Evolutionary conservation across 2,113 vertebrate genomes (phyloP).

Genomic region (Indicator maculatus): DNA sequence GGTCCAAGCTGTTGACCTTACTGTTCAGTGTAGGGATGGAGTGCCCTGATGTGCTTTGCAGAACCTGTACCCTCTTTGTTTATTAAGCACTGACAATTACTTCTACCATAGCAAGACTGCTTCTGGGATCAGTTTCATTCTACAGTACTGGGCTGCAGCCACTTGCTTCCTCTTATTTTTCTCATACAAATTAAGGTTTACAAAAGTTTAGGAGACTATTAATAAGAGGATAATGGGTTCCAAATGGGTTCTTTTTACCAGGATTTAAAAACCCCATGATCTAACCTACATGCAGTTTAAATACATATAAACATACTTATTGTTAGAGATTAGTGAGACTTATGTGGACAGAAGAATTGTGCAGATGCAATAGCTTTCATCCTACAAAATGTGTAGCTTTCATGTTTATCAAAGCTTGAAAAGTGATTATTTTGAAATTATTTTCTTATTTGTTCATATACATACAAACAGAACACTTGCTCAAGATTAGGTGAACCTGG

Average conservation of each 20-base stretch:
- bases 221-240: background rate
- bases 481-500: background rate
- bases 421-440: background rate
- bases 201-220: background rate
- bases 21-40: background rate
- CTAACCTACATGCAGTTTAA: background rate
- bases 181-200: background rate
- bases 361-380: background rate
- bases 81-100: background rate
- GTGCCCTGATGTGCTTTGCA: background rate
- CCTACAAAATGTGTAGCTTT: background rate
- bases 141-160: background rate
- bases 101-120: background rate
- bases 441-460: background rate
- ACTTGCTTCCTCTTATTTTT: background rate
- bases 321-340: background rate
- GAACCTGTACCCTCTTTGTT: background rate
- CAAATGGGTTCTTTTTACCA: background rate
- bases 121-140: background rate
- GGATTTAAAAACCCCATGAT: background rate
- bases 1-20: slow-evolving; percentile 9
- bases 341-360: rapidly evolving
- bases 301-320: background rate
- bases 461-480: background rate
- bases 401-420: background rate